Evolutionary conservation across 2,797 vertebrate species (phyloP).

Genomic region (Avahi laniger): DNA sequence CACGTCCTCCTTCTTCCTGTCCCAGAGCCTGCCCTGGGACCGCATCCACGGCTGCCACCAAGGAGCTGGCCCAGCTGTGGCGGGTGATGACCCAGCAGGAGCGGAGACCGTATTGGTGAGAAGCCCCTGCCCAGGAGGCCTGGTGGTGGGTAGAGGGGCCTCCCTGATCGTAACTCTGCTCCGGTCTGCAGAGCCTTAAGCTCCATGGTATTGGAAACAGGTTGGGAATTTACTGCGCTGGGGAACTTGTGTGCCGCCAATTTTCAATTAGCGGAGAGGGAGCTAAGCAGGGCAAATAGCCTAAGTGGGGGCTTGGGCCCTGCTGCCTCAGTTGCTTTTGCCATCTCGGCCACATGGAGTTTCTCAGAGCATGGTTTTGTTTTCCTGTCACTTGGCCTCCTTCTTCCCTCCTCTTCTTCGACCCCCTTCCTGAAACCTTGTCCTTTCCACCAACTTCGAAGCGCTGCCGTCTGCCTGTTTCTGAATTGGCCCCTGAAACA

Average conservation of each 20-base stretch:
- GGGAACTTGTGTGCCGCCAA: not conserved
- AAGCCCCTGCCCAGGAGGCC: not conserved
- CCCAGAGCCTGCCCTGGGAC: constrained; percentile 80
- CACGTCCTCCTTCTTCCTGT: not conserved
- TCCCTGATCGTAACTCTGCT: not conserved
- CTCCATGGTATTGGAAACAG: not conserved
- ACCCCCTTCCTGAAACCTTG: not conserved
- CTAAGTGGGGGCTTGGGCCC: not conserved
- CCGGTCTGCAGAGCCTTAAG: not conserved
- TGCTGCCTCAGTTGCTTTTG: not conserved
- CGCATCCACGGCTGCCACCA: constrained; percentile 82
- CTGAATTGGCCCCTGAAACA: not conserved
- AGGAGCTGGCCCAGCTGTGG: constrained; percentile 83
- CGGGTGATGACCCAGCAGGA: constrained; percentile 79
- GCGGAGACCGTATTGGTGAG: constrained; percentile 82
- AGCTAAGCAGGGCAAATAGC: not conserved
- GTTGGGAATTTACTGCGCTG: not conserved
- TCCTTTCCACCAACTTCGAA: not conserved
- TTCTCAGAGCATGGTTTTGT: not conserved
- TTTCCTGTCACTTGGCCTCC: not conserved
- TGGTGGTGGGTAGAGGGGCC: not conserved
- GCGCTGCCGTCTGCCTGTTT: not conserved
- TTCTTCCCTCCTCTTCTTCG: not conserved
- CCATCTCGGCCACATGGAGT: not conserved
- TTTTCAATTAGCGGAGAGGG: not conserved